Evolutionary conservation across 2,797 vertebrate genomes (phyloP).

Genomic region (Podargus strigoides): DNA sequence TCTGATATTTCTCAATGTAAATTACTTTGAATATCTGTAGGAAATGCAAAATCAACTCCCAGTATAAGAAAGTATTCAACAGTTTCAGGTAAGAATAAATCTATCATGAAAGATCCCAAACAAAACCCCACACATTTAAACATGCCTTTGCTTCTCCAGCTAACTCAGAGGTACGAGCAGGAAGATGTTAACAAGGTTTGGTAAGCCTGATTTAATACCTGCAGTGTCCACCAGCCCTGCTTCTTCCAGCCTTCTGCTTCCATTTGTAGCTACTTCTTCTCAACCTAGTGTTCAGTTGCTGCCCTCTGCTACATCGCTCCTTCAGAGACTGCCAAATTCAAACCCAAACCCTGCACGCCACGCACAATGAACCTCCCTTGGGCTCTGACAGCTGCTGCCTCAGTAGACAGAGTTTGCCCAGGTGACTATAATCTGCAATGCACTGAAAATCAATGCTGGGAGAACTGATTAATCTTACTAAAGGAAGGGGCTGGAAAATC

Average conservation of each 20-base stretch:
- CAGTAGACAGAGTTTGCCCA: background rate
- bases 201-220: background rate
- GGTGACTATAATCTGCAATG: background rate
- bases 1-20: background rate
- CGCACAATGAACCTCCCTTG: accelerated
- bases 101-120: background rate
- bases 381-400: background rate
- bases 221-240: background rate
- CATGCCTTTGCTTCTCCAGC: background rate
- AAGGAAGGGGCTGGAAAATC: background rate
- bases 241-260: background rate
- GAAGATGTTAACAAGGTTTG: background rate
- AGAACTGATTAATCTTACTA: background rate
- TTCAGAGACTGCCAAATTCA: background rate
- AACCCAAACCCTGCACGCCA: too few species aligned
- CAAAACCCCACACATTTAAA: background rate
- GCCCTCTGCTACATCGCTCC: background rate
- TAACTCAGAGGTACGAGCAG: background rate
- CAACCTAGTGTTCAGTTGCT: background rate
- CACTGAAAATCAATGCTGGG: background rate
- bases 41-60: background rate
- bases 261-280: background rate
- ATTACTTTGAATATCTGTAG: background rate
- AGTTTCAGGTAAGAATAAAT: background rate
- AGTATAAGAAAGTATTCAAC: background rate